phyloP scores from a whole-genome alignment of 53 echinoderm and acorn worm genomes.

The Crossaster papposus region DNA sequence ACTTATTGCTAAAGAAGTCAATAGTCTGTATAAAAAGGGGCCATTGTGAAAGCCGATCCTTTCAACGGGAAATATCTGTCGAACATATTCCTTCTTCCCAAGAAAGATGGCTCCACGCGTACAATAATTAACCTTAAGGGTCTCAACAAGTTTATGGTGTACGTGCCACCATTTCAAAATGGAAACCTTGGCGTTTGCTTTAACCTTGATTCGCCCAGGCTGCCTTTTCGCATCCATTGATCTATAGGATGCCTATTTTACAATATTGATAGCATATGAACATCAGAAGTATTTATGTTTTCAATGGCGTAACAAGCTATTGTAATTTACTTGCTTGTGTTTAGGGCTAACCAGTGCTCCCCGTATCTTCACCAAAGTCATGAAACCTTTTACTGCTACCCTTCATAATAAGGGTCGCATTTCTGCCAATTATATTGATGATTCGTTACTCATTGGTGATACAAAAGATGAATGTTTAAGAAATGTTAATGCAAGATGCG shows the following conservation, averaged over 20 bases:
- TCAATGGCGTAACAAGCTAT: constrained; percentile 3
- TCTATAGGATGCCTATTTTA: constrained; percentile 40
- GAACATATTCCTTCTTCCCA: constrained; percentile 52
- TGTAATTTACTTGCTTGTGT: constrained; percentile 18
- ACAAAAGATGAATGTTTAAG: neutral
- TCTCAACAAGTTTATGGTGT: constrained; percentile 25
- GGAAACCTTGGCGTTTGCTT: constrained; percentile 32
- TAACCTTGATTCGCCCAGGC: neutral
- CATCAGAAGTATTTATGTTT: constrained; percentile 16
- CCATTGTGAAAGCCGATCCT: neutral
- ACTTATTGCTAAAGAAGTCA: neutral
- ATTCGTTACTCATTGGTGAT: constrained; percentile 12
- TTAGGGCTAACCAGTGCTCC: constrained; percentile 4
- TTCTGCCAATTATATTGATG: constrained; percentile 4
- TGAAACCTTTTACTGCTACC: neutral
- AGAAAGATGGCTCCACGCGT: constrained; percentile 56
- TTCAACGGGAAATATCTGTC: constrained; percentile 38
- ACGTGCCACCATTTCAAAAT: constrained; percentile 41
- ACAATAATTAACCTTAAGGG: neutral
- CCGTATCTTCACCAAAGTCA: constrained; percentile 1
- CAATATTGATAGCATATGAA: constrained; percentile 13
- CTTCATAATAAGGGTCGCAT: neutral
- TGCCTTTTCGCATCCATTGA: constrained; percentile 20
- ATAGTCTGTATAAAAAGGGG: neutral
- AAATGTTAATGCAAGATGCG: neutral